These are phyloP conservation scores for Antheraea pernyi DNA, from an alignment of 1,140 invertebrate genomes.

Conservation along the genomic window DNA sequence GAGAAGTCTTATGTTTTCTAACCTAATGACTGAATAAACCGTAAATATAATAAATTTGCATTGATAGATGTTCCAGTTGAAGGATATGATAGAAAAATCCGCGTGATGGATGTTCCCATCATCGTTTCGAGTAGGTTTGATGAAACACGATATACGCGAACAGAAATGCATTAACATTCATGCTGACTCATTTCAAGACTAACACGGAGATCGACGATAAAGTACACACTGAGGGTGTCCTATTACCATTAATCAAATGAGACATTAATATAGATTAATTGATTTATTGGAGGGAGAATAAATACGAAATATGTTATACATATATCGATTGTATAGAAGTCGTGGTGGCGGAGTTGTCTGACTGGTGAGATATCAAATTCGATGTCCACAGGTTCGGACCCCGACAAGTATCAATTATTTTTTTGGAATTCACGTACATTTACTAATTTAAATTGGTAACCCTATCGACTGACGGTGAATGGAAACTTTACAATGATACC, in stretches of 20 bases:
- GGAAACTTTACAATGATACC: no score
- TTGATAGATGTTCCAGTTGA: constrained; percentile 50
- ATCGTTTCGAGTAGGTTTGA: constrained; percentile 40
- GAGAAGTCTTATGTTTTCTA: not conserved
- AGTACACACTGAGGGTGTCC: constrained; percentile 19
- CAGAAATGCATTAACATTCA: constrained; percentile 60
- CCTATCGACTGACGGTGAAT: no score
- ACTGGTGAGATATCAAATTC: no score
- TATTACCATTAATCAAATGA: constrained; percentile 23
- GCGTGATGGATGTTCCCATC: constrained; percentile 54
- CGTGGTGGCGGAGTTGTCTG: no score
- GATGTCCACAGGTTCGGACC: no score
- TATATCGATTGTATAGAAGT: no score
- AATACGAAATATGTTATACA: no score
- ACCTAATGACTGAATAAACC: constrained; percentile 1
- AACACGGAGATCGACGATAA: constrained; percentile 31
- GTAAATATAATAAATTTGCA: constrained; percentile 44
- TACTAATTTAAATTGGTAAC: no score
- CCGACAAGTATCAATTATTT: no score
- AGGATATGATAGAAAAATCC: constrained; percentile 45
- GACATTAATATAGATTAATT: constrained; percentile 8
- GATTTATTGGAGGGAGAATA: not conserved
- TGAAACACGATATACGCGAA: constrained; percentile 56
- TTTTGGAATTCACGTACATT: no score
- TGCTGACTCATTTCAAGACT: constrained; percentile 41